Evolutionary conservation across 2,113 vertebrate genomes (phyloP).

Genomic region (Dryoscopus gambensis): DNA sequence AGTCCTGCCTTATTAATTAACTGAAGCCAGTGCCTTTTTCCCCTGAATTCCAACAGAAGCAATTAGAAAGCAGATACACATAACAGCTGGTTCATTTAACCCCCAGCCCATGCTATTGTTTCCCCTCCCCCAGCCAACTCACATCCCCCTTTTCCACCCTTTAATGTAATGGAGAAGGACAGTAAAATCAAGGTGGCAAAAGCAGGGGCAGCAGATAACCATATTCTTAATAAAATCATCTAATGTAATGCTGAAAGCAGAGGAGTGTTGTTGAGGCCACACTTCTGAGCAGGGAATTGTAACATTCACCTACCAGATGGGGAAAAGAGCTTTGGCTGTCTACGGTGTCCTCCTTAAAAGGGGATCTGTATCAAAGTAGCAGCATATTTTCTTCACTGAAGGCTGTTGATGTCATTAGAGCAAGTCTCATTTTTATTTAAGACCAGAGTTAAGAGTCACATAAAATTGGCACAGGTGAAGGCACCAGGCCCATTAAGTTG

Average conservation of each 20-base stretch:
- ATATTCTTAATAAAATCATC: background rate
- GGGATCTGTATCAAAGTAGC: slow-evolving; percentile 59
- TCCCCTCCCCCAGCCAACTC: background rate
- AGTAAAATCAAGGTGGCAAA: slow-evolving; percentile 7
- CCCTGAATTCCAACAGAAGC: slow-evolving; percentile 53
- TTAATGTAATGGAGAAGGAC: background rate
- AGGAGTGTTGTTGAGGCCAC: background rate
- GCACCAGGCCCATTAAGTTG: slow-evolving; percentile 57
- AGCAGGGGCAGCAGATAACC: background rate
- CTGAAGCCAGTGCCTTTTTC: slow-evolving; percentile 24
- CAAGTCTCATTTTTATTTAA: slow-evolving; percentile 46
- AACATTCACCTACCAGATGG: slow-evolving; percentile 1
- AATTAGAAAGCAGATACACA: slow-evolving; percentile 64
- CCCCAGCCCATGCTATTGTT: background rate
- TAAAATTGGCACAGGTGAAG: slow-evolving; percentile 66
- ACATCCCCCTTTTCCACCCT: background rate
- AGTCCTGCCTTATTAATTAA: slow-evolving; percentile 69
- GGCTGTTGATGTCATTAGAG: slow-evolving; percentile 60
- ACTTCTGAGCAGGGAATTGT: background rate
- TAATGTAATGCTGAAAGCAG: background rate
- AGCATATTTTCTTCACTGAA: slow-evolving; percentile 26
- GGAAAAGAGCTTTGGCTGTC: background rate
- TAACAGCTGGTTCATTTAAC: slow-evolving; percentile 58
- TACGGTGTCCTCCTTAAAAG: slow-evolving; percentile 19
- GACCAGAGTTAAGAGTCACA: slow-evolving; percentile 53